These are phyloP conservation scores for Tenebrio molitor DNA, from an alignment of 1,140 invertebrate genomes.

Conservation along the genomic window DNA sequence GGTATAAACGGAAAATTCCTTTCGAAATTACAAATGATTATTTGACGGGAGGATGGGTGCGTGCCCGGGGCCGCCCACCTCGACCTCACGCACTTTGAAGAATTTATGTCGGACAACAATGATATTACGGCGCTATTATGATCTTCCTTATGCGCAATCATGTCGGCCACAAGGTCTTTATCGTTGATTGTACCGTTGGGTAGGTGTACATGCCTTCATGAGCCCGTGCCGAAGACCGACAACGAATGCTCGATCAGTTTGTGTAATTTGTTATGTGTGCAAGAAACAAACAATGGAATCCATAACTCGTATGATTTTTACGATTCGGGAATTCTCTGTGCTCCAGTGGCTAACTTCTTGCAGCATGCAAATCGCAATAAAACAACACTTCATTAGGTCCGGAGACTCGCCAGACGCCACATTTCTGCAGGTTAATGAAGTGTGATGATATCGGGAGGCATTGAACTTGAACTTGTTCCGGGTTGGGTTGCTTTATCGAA, in stretches of 20 bases:
- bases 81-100: slow-evolving; percentile 6
- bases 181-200: slow-evolving; percentile 12
- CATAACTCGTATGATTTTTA: too few species aligned
- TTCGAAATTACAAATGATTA: slow-evolving; percentile 4
- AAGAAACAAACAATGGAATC: neutral
- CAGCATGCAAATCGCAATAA: neutral
- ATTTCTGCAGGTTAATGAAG: slow-evolving; percentile 29
- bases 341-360: too few species aligned
- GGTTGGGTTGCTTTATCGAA: neutral
- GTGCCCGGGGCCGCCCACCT: neutral
- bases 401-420: slow-evolving; percentile 7
- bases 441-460: slow-evolving; percentile 31
- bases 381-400: slow-evolving; percentile 29
- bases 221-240: slow-evolving; percentile 25
- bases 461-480: slow-evolving; percentile 36
- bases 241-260: slow-evolving; percentile 18
- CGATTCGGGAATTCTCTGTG: too few species aligned
- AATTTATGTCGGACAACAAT: slow-evolving; percentile 7
- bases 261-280: slow-evolving; percentile 5
- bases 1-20: neutral
- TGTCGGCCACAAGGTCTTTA: slow-evolving; percentile 1
- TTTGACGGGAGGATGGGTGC: neutral
- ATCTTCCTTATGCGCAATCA: neutral
- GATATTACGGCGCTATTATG: slow-evolving; percentile 7
- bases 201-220: neutral